Conservation (phyloP, 2,888 invertebrate species). For the Cerastoderma edule region DNA sequence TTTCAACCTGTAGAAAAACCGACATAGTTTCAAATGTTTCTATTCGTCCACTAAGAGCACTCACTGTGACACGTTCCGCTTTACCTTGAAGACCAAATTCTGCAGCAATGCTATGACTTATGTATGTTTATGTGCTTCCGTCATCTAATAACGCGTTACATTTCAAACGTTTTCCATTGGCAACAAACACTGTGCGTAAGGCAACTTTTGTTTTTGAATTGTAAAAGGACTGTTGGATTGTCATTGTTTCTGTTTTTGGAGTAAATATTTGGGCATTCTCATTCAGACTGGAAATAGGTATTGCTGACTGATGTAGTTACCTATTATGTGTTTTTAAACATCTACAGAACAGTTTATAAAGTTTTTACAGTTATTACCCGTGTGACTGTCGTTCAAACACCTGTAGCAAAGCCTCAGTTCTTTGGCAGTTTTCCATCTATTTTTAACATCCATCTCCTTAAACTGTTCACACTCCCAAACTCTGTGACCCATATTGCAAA, state of each 20-base stretch:
- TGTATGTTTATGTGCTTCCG: background rate
- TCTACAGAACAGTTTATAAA: background rate
- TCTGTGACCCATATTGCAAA: background rate
- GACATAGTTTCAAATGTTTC: constrained; percentile 47
- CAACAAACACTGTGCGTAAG: constrained; percentile 2
- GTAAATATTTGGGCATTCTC: too few relatives aligned
- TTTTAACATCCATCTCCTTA: background rate
- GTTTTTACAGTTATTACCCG: constrained; percentile 5
- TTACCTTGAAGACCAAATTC: constrained; percentile 40
- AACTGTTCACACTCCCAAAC: constrained; percentile 5
- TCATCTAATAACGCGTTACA: background rate
- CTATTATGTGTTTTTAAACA: background rate
- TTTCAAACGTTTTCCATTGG: too few relatives aligned
- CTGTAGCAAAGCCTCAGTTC: constrained; percentile 4
- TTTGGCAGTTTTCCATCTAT: constrained; percentile 10
- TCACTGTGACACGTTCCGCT: constrained; percentile 31
- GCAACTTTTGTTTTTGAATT: background rate
- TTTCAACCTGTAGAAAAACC: constrained; percentile 29
- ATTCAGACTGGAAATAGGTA: too few relatives aligned
- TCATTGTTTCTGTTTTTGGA: too few relatives aligned
- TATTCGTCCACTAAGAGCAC: constrained; percentile 30
- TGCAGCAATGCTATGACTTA: constrained; percentile 40
- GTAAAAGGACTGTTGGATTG: too few relatives aligned
- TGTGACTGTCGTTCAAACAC: constrained; percentile 10
- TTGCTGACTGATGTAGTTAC: too few relatives aligned